A percentile compares a stretch with the other conserved stretches of the same genome.
Conservation (phyloP, 2,888 invertebrate genomes). For the Athalia cordata region DNA sequence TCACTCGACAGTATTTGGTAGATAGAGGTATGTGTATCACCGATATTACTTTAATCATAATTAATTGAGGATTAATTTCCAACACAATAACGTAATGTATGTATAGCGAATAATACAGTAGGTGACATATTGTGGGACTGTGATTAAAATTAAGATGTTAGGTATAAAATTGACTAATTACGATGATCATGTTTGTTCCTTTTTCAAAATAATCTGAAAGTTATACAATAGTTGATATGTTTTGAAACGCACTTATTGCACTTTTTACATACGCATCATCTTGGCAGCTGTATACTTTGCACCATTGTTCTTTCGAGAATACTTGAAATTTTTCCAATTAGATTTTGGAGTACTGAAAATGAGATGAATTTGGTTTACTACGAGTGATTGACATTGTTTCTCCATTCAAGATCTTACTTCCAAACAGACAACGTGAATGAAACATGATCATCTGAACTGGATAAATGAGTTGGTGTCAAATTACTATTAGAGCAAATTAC, state of each 20-base stretch:
- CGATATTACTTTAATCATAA: conserved; percentile 25
- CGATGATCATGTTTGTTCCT: conserved; percentile 35
- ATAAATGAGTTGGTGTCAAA: conserved; percentile 45
- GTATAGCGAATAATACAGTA: conserved; percentile 42
- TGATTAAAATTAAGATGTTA: conserved; percentile 44
- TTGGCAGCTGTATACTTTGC: background rate
- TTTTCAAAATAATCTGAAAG: conserved; percentile 7
- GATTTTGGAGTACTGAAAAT: background rate
- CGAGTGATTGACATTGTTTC: background rate
- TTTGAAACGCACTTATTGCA: background rate
- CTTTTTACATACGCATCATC: conserved; percentile 27
- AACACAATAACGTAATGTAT: conserved; percentile 35
- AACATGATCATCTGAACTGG: conserved; percentile 37
- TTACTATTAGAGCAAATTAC: conserved; percentile 45
- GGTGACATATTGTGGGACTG: conserved; percentile 40
- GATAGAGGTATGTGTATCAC: conserved; percentile 8
- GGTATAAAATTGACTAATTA: conserved; percentile 24
- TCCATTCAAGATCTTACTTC: conserved; percentile 13
- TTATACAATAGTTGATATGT: background rate
- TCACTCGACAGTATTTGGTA: conserved; percentile 28
- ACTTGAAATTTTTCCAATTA: background rate
- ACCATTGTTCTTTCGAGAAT: background rate
- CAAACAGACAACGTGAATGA: conserved; percentile 2
- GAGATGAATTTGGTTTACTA: background rate
- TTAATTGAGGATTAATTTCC: conserved; percentile 24